Evolutionary conservation across 1,140 invertebrate genomes (phyloP).

Genomic region (Drosophila nikananu): DNA sequence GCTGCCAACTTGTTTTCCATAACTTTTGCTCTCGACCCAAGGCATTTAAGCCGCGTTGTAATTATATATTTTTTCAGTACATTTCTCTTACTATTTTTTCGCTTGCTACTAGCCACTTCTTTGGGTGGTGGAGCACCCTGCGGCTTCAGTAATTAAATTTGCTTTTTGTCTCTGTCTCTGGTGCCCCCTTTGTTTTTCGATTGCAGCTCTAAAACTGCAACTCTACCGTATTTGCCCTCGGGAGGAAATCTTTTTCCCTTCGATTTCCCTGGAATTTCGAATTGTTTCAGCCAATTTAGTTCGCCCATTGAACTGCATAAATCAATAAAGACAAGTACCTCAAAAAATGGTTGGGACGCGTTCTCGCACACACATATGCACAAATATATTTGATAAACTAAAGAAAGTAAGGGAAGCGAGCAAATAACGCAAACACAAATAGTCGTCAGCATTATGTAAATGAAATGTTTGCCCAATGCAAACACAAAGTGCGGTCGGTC

Average conservation of each 20-base stretch:
- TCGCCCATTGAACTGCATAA: conserved; percentile 49
- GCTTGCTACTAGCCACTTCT: conserved; percentile 24
- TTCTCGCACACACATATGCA: background rate
- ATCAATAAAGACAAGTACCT: conserved; percentile 59
- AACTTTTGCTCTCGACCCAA: conserved; percentile 71
- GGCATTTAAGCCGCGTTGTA: conserved; percentile 71
- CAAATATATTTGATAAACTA: conserved; percentile 44
- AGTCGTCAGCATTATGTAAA: conserved; percentile 77
- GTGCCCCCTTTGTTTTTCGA: conserved; percentile 21
- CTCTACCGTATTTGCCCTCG: background rate
- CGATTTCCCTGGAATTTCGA: conserved; percentile 27
- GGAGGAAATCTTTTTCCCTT: conserved; percentile 1
- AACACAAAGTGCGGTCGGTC: conserved; percentile 65
- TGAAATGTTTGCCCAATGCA: conserved; percentile 77
- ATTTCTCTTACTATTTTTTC: conserved; percentile 36
- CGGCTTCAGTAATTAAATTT: conserved; percentile 69
- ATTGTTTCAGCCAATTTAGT: conserved; percentile 35
- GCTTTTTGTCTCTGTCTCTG: conserved; percentile 35
- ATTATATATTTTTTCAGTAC: conserved; percentile 68
- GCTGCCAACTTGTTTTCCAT: conserved; percentile 62
- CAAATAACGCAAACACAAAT: conserved; percentile 71
- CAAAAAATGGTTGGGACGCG: conserved; percentile 14
- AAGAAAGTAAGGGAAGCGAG: conserved; percentile 25
- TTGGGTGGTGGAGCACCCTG: conserved; percentile 33
- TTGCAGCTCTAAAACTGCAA: conserved; percentile 1